Evolutionary conservation across 2,113 vertebrate genomes (phyloP).

Genomic region (Phyllostomus hastatus): DNA sequence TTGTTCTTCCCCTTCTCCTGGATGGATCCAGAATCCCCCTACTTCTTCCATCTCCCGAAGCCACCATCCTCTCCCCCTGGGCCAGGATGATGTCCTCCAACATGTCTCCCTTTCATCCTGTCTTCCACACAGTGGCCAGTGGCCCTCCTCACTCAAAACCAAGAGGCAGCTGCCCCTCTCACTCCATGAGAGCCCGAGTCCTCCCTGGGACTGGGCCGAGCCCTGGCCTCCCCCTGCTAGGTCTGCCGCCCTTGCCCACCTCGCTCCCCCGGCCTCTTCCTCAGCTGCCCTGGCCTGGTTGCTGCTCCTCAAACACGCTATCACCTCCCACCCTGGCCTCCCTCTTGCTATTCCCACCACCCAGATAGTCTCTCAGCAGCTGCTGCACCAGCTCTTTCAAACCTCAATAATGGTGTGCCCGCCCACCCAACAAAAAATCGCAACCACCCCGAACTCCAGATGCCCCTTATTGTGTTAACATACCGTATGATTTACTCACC

Average conservation of each 20-base stretch:
- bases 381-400: neutral
- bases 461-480: neutral
- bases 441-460: fast-evolving
- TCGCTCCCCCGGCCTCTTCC: fast-evolving
- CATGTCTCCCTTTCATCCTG: neutral
- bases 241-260: neutral
- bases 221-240: neutral
- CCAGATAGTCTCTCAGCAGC: neutral
- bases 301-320: neutral
- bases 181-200: neutral
- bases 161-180: neutral
- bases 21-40: neutral
- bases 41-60: neutral
- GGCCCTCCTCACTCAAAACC: neutral
- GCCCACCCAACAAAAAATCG: fast-evolving
- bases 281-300: neutral
- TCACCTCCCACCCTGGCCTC: too few relatives aligned
- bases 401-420: neutral
- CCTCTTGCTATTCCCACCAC: neutral
- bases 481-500: neutral
- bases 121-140: neutral
- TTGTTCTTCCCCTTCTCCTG: neutral
- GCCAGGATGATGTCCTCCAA: neutral
- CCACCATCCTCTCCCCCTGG: neutral
- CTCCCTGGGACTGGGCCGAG: neutral